phyloP scores from a whole-genome alignment of 2,113 vertebrate species.

The Tor tambroides region DNA sequence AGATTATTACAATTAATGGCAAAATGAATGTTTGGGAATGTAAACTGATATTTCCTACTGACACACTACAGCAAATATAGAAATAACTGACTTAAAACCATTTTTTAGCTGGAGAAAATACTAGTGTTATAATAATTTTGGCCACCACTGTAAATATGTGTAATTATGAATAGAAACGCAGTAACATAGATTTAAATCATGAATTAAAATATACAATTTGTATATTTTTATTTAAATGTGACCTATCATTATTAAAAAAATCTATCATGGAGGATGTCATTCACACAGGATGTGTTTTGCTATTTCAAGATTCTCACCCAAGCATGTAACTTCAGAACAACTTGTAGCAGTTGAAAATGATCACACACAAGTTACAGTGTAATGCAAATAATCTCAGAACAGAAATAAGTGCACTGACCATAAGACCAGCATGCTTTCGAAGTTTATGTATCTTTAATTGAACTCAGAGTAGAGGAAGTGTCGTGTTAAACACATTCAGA shows the following conservation, averaged over 20 bases:
- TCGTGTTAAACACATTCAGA: constrained; percentile 45
- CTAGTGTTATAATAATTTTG: no score
- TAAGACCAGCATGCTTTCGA: constrained; percentile 16
- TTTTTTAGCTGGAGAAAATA: no score
- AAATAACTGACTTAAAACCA: no score
- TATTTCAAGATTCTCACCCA: not conserved
- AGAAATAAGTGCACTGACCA: not conserved
- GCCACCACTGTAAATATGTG: no score
- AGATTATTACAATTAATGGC: no score
- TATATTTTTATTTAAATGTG: no score
- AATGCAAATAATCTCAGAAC: not conserved
- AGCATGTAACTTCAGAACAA: not conserved
- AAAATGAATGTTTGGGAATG: no score
- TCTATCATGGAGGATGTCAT: not conserved
- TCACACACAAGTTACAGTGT: not conserved
- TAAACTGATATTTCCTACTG: no score
- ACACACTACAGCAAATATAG: no score
- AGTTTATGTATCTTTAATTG: constrained; percentile 37
- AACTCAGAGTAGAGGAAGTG: constrained; percentile 55
- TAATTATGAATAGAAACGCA: no score
- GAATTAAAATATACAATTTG: no score
- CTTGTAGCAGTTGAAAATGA: not conserved
- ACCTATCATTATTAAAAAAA: not conserved
- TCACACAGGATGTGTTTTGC: not conserved
- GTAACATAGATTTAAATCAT: no score